Conservation (phyloP, 2,113 vertebrate species). For the Physeter macrocephalus region DNA sequence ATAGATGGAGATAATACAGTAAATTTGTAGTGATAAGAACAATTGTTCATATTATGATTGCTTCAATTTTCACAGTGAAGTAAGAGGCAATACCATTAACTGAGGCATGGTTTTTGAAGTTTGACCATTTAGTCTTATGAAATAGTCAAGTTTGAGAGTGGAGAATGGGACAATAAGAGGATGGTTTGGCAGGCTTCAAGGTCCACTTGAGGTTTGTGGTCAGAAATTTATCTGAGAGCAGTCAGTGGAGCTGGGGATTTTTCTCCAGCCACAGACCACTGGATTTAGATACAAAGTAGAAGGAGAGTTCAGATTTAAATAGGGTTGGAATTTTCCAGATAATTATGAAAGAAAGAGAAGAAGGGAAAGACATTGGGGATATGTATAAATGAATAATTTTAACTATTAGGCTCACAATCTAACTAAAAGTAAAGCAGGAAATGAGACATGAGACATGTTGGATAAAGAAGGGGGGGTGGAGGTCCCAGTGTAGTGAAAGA, state of each 20-base stretch:
- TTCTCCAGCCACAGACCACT: not conserved
- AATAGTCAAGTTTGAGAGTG: not conserved
- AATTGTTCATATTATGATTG: not conserved
- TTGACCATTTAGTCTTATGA: not conserved
- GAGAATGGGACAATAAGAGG: not conserved
- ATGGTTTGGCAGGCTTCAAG: fast-evolving
- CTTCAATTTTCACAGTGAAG: not conserved
- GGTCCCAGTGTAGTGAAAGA: not conserved
- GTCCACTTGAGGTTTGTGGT: not conserved
- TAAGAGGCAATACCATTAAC: not conserved
- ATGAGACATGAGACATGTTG: not conserved
- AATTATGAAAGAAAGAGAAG: not conserved
- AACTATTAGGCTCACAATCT: not conserved
- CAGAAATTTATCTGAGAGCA: not conserved
- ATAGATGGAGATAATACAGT: not conserved
- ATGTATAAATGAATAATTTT: not conserved
- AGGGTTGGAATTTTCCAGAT: not conserved
- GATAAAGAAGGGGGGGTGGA: not conserved
- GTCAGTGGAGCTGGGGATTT: not conserved
- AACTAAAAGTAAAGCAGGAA: not conserved
- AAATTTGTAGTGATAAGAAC: not conserved
- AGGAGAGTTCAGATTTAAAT: not conserved
- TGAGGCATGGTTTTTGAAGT: not conserved
- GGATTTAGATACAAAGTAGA: not conserved
- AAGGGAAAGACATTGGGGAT: not conserved